Percentiles rank a stretch among this genome's conserved stretches.
Conservation (phyloP, 1,140 invertebrate genomes). For the Rhynchophorus ferrugineus region DNA sequence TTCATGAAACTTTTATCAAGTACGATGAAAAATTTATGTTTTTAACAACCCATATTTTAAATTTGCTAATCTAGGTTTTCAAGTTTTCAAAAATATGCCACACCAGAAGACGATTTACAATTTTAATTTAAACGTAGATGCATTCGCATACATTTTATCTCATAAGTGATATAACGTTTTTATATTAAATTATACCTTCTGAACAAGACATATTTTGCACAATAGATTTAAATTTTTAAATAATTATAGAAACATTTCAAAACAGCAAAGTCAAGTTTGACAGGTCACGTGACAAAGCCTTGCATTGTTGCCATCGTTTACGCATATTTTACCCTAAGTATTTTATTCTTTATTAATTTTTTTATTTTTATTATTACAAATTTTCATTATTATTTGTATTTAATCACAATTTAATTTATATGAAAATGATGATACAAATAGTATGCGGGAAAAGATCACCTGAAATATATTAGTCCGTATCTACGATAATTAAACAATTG, state of each 20-base stretch:
- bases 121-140: no score
- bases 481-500: slow-evolving; percentile 18
- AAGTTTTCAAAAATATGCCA: slow-evolving; percentile 4
- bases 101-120: slow-evolving; percentile 18
- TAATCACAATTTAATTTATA: no score
- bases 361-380: no score
- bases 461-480: no score
- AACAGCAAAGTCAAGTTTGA: slow-evolving; percentile 34
- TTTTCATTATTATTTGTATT: no score
- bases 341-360: slow-evolving; percentile 2
- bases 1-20: not conserved
- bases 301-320: slow-evolving; percentile 20
- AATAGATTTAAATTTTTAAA: slow-evolving; percentile 18
- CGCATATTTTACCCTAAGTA: not conserved
- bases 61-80: slow-evolving; percentile 12
- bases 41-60: slow-evolving; percentile 6
- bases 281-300: slow-evolving; percentile 26
- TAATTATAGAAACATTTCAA: slow-evolving; percentile 29
- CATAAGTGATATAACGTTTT: no score
- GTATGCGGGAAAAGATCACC: no score
- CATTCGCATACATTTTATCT: no score
- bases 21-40: not conserved
- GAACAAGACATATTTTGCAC: slow-evolving; percentile 24
- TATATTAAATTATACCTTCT: slow-evolving; percentile 9
- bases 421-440: no score